phyloP scores from a whole-genome alignment of 2,888 invertebrate genomes.

The Melanchra persicariae region DNA sequence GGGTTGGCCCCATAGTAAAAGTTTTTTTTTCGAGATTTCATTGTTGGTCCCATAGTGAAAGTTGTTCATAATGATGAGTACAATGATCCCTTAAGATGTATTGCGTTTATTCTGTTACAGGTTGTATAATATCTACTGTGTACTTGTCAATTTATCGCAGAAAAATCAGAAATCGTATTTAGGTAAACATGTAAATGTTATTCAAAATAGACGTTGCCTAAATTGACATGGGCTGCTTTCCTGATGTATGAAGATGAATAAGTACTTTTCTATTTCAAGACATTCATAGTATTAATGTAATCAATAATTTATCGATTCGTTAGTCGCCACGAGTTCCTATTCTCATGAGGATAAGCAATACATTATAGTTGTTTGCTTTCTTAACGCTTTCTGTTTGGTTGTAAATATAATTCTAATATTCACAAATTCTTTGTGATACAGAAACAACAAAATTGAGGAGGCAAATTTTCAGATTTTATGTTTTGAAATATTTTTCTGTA shows the following conservation, averaged over 20 bases:
- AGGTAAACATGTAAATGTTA: too few relatives aligned
- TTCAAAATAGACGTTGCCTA: too few relatives aligned
- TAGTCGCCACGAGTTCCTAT: background rate
- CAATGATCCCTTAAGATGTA: too few relatives aligned
- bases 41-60: too few relatives aligned
- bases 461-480: background rate
- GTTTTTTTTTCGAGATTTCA: too few relatives aligned
- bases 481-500: background rate
- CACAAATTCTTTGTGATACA: background rate
- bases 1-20: too few relatives aligned
- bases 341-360: background rate
- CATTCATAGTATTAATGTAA: background rate
- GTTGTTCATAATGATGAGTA: too few relatives aligned
- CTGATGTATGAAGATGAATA: background rate
- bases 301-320: constrained; percentile 15
- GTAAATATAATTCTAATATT: background rate
- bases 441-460: background rate
- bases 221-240: too few relatives aligned
- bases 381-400: background rate
- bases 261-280: background rate
- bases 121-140: too few relatives aligned
- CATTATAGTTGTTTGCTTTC: background rate
- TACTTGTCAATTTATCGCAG: too few relatives aligned
- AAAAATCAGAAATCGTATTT: too few relatives aligned
- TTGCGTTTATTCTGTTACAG: too few relatives aligned